phyloP scores from a whole-genome alignment of 2,888 invertebrate species.

The Tinea pellionella region DNA sequence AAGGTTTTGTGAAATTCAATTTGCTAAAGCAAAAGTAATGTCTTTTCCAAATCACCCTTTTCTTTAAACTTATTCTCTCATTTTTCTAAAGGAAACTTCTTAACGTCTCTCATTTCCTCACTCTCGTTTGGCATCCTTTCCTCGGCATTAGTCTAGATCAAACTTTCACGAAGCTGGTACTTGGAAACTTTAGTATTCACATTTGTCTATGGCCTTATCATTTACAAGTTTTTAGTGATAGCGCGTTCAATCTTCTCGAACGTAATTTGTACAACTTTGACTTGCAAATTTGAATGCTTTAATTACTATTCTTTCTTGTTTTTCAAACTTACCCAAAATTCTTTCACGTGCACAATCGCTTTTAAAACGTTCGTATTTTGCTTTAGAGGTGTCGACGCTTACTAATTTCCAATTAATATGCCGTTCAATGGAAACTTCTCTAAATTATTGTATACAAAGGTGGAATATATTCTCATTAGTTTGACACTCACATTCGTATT shows the following conservation, averaged over 20 bases:
- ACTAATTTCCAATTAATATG: conserved; percentile 66
- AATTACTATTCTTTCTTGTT: background rate
- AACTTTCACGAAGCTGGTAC: background rate
- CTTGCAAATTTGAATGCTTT: background rate
- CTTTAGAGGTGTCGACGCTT: conserved; percentile 45
- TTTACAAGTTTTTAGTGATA: background rate
- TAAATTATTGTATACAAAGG: conserved; percentile 56
- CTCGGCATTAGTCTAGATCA: conserved; percentile 9
- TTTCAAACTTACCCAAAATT: too few species aligned
- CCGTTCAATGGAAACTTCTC: conserved; percentile 49
- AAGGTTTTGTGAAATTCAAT: conserved; percentile 57
- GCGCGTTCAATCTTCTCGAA: background rate
- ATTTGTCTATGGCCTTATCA: conserved; percentile 2
- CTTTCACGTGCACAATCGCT: conserved; percentile 35
- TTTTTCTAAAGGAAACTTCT: conserved; percentile 10
- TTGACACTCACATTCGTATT: conserved; percentile 58
- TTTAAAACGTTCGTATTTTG: conserved; percentile 28
- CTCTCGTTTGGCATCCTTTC: conserved; percentile 11
- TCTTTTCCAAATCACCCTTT: conserved; percentile 2
- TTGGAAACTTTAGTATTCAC: background rate
- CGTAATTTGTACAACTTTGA: background rate
- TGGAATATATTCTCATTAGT: conserved; percentile 64
- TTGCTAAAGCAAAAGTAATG: conserved; percentile 50
- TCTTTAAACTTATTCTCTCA: conserved; percentile 9
- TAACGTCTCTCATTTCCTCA: conserved; percentile 10